Evolutionary conservation across 1,140 invertebrate genomes (phyloP), one percentile per base, ranked within the genome.

Genomic region (Trichonephila clavipes): DNA sequence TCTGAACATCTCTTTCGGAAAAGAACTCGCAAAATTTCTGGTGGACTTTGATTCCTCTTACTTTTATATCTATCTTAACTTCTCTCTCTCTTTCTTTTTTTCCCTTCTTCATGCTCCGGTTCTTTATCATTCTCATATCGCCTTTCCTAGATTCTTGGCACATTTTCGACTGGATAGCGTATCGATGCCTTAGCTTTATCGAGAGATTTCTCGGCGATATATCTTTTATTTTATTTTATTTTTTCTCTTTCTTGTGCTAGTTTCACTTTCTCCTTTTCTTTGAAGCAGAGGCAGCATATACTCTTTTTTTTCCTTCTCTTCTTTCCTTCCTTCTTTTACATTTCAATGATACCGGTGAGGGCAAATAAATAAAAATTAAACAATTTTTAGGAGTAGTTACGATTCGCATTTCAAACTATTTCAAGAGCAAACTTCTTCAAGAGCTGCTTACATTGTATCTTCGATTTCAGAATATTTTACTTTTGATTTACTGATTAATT

Each of bases 41-140:
- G 82, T 83, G 82, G 82, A 83, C 82, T 83, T 83, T 83, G 82
- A 83, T 83, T 83, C 82, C 28, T 77, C 6, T n/a, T 14, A 28
- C 24, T 14, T 18, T 77, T 77, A 34, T 77, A 77, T 77, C 12
- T 24, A 77, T 77, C 28, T 77, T 34, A 34, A 77, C 3, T 40
- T 72, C 14, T 34, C 24, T 72, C 14, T 72, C 10, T 72, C 24
- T 18, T 2, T n/a, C 0, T n/a, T 21, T 69, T n/a, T 12, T 69
- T 28, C 6, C 24, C 5, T 18, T 18, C 21, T 19, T 19, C 62
- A 6, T 64, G 21, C 62, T 40, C 28, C 72, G 72, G 34, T 77
- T 77, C 72, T 77, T 77, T 77, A 77, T 77, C 72, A 40, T 77
- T 77, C 72, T 40, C 72, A 77, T 77, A 77, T 77, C 72, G 72